These are phyloP conservation scores for Cydia strobilella DNA, from an alignment of 1,140 invertebrate genomes.

Conservation along the genomic window DNA sequence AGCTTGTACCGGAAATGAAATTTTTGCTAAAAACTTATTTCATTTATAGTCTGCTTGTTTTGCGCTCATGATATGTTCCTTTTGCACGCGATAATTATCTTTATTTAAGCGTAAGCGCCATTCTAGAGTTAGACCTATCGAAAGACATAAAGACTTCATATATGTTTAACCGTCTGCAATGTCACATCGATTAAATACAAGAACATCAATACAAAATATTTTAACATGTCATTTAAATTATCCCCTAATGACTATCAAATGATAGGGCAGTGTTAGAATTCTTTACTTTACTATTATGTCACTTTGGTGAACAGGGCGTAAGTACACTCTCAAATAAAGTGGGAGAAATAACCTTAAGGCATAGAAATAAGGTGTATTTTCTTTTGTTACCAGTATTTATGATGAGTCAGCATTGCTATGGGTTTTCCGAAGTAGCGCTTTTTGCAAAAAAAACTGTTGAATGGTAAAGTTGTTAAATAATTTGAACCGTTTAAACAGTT, in stretches of 20 bases:
- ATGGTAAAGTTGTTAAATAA: background rate
- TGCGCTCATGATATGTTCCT: too few relatives aligned
- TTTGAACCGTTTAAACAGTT: background rate
- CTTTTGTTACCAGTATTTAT: background rate
- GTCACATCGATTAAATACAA: background rate
- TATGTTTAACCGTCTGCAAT: background rate
- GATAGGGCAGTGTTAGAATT: background rate
- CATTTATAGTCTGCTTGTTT: too few relatives aligned
- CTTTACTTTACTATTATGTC: background rate
- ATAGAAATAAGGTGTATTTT: background rate
- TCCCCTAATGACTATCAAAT: background rate
- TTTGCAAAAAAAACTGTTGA: background rate
- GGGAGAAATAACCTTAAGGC: background rate
- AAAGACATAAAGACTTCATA: background rate
- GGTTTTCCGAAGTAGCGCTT: conserved; percentile 3
- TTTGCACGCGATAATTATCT: too few relatives aligned
- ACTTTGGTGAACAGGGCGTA: background rate
- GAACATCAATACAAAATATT: background rate
- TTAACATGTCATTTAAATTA: background rate
- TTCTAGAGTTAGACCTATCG: background rate
- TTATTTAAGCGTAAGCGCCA: too few relatives aligned
- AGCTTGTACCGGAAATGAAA: too few relatives aligned
- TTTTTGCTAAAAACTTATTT: too few relatives aligned
- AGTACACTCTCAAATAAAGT: background rate
- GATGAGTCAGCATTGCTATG: background rate